These are phyloP conservation scores for Magallana ariakensis DNA, from an alignment of 1,140 invertebrate genomes.

Conservation along the genomic window DNA sequence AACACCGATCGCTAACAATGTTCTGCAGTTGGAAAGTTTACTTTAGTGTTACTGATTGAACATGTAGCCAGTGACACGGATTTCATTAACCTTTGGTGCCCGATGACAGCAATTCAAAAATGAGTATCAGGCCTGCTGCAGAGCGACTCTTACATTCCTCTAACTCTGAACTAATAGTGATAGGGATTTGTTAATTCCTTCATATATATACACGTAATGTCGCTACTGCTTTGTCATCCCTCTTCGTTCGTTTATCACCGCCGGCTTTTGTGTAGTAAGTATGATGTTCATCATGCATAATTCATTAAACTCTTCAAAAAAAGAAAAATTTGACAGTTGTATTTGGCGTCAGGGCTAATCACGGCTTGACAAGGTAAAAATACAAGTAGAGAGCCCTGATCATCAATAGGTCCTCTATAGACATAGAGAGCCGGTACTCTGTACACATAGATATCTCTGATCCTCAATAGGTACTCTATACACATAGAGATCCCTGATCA, in stretches of 20 bases:
- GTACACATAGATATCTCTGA: too few species aligned
- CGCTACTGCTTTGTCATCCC: constrained; percentile 18
- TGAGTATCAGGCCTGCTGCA: not conserved
- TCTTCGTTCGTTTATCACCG: constrained; percentile 24
- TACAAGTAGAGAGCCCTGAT: not conserved
- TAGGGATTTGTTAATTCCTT: constrained; percentile 34
- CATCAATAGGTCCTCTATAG: not conserved
- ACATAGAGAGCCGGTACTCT: not conserved
- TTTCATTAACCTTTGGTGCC: constrained; percentile 15
- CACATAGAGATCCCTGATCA: too few species aligned
- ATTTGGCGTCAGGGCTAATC: constrained; percentile 11
- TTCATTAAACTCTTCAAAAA: constrained; percentile 31
- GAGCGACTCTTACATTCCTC: not conserved
- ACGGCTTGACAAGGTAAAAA: constrained; percentile 13
- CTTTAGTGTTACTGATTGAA: constrained; percentile 10
- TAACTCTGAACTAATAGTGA: not conserved
- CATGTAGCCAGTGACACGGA: constrained; percentile 17
- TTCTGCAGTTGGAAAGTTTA: not conserved
- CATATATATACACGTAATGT: constrained; percentile 17
- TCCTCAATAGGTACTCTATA: too few species aligned
- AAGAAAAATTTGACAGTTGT: constrained; percentile 28
- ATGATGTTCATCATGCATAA: constrained; percentile 33
- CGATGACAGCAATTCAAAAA: not conserved
- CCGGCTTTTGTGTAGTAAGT: constrained; percentile 17
- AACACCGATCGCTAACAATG: not conserved